A percentile compares a stretch with the other conserved stretches of the same genome.
Evolutionary conservation across 2,888 invertebrate genomes (phyloP).

Genomic region (Melanophora roralis): DNA sequence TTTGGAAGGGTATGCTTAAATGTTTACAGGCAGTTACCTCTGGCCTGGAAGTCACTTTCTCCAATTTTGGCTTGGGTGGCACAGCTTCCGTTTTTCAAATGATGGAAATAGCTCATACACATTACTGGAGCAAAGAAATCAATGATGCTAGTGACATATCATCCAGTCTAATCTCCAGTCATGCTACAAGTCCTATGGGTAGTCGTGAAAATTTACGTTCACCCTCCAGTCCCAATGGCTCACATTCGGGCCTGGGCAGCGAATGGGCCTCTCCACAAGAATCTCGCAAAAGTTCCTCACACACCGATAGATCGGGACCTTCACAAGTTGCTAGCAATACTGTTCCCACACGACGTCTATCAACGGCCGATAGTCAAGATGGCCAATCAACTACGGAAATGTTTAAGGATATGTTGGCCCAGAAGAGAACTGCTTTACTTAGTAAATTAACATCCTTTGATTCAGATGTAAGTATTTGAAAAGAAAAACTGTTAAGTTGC

Average conservation of each 20-base stretch:
- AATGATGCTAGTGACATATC: constrained; percentile 79
- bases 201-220: constrained; percentile 84
- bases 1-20: constrained; percentile 98
- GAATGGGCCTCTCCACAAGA: constrained; percentile 82
- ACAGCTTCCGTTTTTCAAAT: constrained; percentile 98
- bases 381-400: constrained; percentile 91
- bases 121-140: constrained; percentile 95
- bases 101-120: constrained; percentile 98
- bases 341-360: constrained; percentile 79
- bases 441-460: constrained; percentile 93
- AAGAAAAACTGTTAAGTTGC: neutral
- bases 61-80: constrained; percentile 96
- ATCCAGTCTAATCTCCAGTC: constrained; percentile 75
- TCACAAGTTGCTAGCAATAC: constrained; percentile 58
- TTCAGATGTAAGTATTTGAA: constrained; percentile 86
- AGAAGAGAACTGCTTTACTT: constrained; percentile 91
- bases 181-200: constrained; percentile 80
- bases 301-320: constrained; percentile 68
- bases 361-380: constrained; percentile 82
- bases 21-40: constrained; percentile 92
- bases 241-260: constrained; percentile 77
- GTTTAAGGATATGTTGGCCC: constrained; percentile 95
- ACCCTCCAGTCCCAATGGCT: constrained; percentile 79
- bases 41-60: constrained; percentile 93
- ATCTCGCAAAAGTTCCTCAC: constrained; percentile 77